Evolutionary conservation across 2,113 vertebrate species (phyloP).

Genomic region (Callionymus lyra): DNA sequence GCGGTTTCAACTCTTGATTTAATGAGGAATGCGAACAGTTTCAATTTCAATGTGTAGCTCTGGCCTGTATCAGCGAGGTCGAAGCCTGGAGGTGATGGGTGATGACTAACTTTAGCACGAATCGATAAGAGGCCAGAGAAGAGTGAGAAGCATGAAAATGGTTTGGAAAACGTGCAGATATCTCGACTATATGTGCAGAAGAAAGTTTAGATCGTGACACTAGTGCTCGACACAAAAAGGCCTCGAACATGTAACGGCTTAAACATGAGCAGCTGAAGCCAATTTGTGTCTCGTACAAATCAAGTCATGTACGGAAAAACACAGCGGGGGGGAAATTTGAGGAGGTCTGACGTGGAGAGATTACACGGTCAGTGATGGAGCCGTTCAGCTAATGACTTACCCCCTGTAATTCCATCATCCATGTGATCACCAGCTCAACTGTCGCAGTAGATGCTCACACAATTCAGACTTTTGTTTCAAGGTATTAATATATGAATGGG

Average conservation of each 20-base stretch:
- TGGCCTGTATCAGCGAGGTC: slow-evolving; percentile 35
- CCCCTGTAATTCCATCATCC: too few relatives aligned
- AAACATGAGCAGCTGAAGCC: too few relatives aligned
- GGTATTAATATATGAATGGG: too few relatives aligned
- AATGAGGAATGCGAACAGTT: slow-evolving; percentile 33
- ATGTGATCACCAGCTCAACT: too few relatives aligned
- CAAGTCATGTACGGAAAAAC: slow-evolving; percentile 19
- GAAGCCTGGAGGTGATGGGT: slow-evolving; percentile 34
- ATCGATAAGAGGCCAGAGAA: slow-evolving; percentile 44
- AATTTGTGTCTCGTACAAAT: slow-evolving; percentile 8
- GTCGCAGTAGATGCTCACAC: too few relatives aligned
- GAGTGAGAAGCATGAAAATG: slow-evolving; percentile 2
- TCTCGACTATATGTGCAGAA: too few relatives aligned
- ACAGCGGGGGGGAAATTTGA: slow-evolving; percentile 35
- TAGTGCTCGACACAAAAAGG: slow-evolving; percentile 19
- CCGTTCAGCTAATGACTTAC: slow-evolving; percentile 2
- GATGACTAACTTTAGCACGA: slow-evolving; percentile 58
- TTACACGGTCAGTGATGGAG: slow-evolving; percentile 22
- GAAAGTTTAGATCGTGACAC: slow-evolving; percentile 17
- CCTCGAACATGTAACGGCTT: slow-evolving; percentile 20
- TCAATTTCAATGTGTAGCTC: slow-evolving; percentile 41
- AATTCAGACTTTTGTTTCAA: too few relatives aligned
- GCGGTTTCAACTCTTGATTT: slow-evolving; percentile 5
- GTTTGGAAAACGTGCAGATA: too few relatives aligned
- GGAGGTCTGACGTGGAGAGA: slow-evolving; percentile 40